These are phyloP conservation scores for Papio anubis DNA, from an alignment of 2,113 vertebrate species.

Conservation along the genomic window DNA sequence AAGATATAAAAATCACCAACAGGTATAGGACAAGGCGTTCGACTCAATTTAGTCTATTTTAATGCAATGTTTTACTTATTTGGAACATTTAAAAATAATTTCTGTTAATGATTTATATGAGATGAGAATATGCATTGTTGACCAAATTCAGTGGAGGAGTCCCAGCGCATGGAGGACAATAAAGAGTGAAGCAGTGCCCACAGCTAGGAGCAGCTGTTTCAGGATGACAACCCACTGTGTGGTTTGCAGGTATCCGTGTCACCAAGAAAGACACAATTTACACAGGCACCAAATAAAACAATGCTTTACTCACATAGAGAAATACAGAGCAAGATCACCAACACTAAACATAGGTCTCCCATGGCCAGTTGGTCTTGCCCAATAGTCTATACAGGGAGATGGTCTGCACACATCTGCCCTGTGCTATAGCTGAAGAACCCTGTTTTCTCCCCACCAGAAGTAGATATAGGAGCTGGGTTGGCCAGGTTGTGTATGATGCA, in stretches of 20 bases:
- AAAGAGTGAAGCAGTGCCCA: background rate
- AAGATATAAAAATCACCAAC: background rate
- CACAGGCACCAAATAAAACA: no score
- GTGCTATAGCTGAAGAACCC: background rate
- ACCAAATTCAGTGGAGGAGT: background rate
- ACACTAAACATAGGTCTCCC: background rate
- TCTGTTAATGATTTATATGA: background rate
- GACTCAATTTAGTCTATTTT: background rate
- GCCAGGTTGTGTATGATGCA: background rate
- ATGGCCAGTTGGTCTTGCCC: background rate
- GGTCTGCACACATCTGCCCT: no score
- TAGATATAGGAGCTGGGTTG: background rate
- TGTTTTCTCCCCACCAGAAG: background rate
- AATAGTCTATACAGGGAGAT: background rate
- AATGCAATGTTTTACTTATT: background rate
- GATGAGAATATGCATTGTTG: background rate
- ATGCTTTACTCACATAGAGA: background rate
- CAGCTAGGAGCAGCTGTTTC: background rate
- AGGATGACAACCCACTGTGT: background rate
- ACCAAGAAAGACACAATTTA: background rate
- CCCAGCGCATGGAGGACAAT: accelerated
- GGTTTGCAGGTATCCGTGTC: background rate
- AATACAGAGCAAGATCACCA: background rate
- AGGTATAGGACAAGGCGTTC: background rate
- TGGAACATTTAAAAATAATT: background rate